These are phyloP conservation scores for Stercorarius parasiticus DNA, from an alignment of 2,113 vertebrate genomes.

Conservation along the genomic window DNA sequence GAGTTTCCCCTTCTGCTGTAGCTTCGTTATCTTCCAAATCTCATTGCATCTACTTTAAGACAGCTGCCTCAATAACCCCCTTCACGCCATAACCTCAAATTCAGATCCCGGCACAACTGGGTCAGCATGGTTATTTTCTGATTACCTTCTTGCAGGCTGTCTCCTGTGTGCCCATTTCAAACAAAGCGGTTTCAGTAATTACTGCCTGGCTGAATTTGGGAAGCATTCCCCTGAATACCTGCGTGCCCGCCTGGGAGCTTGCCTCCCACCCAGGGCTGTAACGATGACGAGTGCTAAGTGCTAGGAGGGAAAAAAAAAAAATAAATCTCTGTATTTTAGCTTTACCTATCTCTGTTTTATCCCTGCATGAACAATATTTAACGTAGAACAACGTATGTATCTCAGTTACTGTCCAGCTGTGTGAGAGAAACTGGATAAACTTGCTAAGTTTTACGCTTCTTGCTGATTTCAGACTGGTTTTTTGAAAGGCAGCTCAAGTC, in stretches of 20 bases:
- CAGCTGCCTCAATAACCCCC: not conserved
- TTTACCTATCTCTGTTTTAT: not conserved
- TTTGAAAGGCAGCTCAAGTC: not conserved
- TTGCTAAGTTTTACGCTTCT: not conserved
- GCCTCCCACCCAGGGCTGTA: not conserved
- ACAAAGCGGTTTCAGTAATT: not conserved
- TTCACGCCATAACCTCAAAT: not conserved
- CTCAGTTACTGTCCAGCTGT: not conserved
- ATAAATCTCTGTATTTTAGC: not conserved
- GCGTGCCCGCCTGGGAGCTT: not conserved
- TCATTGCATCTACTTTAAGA: not conserved
- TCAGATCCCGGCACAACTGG: not conserved
- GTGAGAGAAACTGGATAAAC: slow-evolving; percentile 14
- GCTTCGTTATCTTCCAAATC: not conserved
- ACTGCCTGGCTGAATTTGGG: not conserved
- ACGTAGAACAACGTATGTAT: not conserved
- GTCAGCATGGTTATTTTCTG: not conserved
- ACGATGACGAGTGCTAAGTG: not conserved
- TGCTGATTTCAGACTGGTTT: not conserved
- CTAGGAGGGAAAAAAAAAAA: not conserved
- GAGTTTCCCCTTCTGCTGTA: not conserved
- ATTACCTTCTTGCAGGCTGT: not conserved
- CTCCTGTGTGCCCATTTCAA: not conserved
- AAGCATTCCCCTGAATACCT: not conserved
- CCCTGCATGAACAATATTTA: not conserved